Evolutionary conservation across 2,888 invertebrate genomes (phyloP), one percentile per base, ranked within the genome.

Genomic region (Cantharis rufa): DNA sequence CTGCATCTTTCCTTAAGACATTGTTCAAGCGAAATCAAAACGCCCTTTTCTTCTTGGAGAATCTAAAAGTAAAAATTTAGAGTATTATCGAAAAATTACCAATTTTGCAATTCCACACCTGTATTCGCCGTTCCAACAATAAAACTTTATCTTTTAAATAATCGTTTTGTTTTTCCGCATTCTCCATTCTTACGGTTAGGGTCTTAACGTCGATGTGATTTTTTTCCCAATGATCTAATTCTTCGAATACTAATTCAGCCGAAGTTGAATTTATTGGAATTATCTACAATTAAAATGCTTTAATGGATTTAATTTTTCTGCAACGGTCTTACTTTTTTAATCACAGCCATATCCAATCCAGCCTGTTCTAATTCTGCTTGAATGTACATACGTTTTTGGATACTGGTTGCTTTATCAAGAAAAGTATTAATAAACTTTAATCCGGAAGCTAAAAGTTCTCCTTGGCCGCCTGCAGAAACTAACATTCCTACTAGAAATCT

Each of bases 401-500:
- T 90, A 62, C 92, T 91, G 0, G 93, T 93, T 0, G 96, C 93
- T 48, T 95, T 94, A 83, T 93, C 92, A 73, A 97, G 89, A 82
- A 97, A 92, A 0, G 94, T 93, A 86, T 97, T 97, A 73, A 98
- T 91, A 86, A 98, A 97, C 83, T 91, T 91, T 79, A 98, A 90
- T 0, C 96, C 96, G 3, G 95, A 94, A 3, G 94, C 92, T 82
- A 96, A 92, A 4, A 96, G 89, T 79, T 94, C 94, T 0, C 93
- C 93, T 71, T 89, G 89, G 10, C 89, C 89, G 15, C 95, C 94
- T 0, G 93, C 90, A 74, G 95, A 95, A 83, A 94, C 93, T 76
- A 97, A 90, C 92, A 97, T 96, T 1, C 97, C 97, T 9, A 96
- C 94, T 0, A 98, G 91, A 85, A 98, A 94, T 78, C 97, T 92